Percentiles rank a stretch among this genome's conserved stretches.
Conservation (phyloP, 2,888 invertebrate genomes). For the Orchesella flavescens region DNA sequence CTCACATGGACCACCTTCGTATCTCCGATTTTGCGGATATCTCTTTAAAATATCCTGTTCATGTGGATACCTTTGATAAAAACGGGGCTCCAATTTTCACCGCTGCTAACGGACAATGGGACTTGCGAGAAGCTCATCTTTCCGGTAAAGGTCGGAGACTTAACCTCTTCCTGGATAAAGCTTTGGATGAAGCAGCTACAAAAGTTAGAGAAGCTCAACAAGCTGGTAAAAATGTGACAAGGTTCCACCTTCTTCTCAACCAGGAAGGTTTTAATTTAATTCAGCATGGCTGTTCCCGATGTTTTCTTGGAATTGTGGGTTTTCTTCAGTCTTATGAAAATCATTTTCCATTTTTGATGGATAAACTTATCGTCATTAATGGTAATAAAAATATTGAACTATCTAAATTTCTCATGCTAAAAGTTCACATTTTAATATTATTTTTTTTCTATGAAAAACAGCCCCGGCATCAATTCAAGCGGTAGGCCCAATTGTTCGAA, state of each 20-base stretch:
- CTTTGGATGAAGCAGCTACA: conserved; percentile 41
- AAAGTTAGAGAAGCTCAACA: conserved; percentile 33
- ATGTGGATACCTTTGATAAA: conserved; percentile 28
- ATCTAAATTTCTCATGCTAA: too few relatives aligned
- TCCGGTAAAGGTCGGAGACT: neutral
- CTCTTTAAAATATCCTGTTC: conserved; percentile 12
- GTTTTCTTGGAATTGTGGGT: conserved; percentile 26
- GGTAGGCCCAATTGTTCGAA: conserved; percentile 24
- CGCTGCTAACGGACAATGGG: conserved; percentile 32
- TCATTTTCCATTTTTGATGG: conserved; percentile 38
- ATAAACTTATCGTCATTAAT: conserved; percentile 43
- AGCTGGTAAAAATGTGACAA: conserved; percentile 46
- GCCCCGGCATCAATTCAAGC: conserved; percentile 10
- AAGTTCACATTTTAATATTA: too few relatives aligned
- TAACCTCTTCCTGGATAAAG: conserved; percentile 2
- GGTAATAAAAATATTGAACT: too few relatives aligned
- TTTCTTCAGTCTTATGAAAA: conserved; percentile 45
- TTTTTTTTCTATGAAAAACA: too few relatives aligned
- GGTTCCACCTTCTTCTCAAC: conserved; percentile 45
- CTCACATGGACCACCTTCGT: conserved; percentile 23
- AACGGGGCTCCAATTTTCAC: conserved; percentile 33
- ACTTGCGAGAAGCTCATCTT: neutral
- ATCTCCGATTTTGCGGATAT: conserved; percentile 35
- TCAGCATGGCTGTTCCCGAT: conserved; percentile 41
- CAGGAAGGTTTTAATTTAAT: conserved; percentile 44